Conservation (phyloP, 1,140 invertebrate genomes). For the Orchestia grillus region DNA sequence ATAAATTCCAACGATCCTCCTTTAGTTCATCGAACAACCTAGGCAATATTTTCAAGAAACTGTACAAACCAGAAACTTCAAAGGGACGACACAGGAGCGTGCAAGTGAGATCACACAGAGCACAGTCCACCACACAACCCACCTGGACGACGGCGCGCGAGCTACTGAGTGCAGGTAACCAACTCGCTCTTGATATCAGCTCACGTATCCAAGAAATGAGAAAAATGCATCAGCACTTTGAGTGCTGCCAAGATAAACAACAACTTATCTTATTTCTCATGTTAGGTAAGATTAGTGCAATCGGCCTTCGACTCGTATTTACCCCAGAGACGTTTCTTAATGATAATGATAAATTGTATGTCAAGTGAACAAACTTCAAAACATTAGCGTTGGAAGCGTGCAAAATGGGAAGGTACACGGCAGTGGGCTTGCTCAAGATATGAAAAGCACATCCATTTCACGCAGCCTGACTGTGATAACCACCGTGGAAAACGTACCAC, state of each 20-base stretch:
- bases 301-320: neutral
- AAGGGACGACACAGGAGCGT: neutral
- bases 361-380: neutral
- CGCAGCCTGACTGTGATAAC: neutral
- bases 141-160: neutral
- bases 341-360: neutral
- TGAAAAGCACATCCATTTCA: neutral
- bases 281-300: neutral
- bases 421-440: neutral
- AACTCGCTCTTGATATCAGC: neutral
- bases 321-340: neutral
- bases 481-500: neutral
- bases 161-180: neutral
- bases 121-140: conserved; percentile 23
- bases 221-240: neutral
- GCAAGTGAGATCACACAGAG: neutral
- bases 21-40: neutral
- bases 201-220: neutral
- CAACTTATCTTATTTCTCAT: neutral
- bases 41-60: neutral
- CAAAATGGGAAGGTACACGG: neutral
- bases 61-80: neutral
- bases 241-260: neutral
- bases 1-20: neutral
- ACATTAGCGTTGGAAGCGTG: neutral